A percentile compares a stretch with the other conserved stretches of the same genome.
phyloP scores from a whole-genome alignment of 2,888 invertebrate genomes.

The Laspeyria flexula region DNA sequence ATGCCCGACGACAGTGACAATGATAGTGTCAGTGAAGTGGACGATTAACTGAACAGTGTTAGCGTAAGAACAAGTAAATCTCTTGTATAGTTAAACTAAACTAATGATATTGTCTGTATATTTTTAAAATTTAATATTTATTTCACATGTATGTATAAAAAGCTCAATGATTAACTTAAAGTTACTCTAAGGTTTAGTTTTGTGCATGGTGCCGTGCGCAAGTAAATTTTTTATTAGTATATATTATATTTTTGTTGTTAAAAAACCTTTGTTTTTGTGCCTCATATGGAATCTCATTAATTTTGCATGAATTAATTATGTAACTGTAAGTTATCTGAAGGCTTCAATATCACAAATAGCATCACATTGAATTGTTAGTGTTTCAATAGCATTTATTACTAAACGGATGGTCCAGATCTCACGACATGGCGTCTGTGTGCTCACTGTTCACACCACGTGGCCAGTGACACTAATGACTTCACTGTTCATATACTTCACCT shows the following conservation, averaged over 20 bases:
- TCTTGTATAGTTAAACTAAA: constrained; percentile 57
- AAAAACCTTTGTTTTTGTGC: constrained; percentile 73
- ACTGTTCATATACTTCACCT: too few species aligned
- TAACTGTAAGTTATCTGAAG: constrained; percentile 46
- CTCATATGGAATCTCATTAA: constrained; percentile 81
- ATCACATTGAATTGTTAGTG: constrained; percentile 46
- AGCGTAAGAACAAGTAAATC: constrained; percentile 51
- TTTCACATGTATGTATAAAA: constrained; percentile 79
- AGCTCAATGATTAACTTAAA: constrained; percentile 85
- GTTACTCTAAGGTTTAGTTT: constrained; percentile 74
- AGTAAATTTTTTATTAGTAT: constrained; percentile 73
- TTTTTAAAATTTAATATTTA: constrained; percentile 62
- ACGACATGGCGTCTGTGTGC: not conserved
- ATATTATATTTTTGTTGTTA: constrained; percentile 74
- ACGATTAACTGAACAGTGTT: constrained; percentile 29
- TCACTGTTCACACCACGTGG: not conserved
- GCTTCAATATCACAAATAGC: constrained; percentile 60
- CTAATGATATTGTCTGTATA: constrained; percentile 64
- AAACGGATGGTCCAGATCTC: constrained; percentile 7
- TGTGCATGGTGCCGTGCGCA: constrained; percentile 75
- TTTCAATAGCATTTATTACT: constrained; percentile 24
- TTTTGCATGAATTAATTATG: constrained; percentile 53
- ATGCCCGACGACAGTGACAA: not conserved
- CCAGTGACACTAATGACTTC: not conserved
- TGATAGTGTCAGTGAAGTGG: constrained; percentile 1